Evolutionary conservation across 2,113 vertebrate genomes (phyloP).

Genomic region (Dromiciops gliroides): DNA sequence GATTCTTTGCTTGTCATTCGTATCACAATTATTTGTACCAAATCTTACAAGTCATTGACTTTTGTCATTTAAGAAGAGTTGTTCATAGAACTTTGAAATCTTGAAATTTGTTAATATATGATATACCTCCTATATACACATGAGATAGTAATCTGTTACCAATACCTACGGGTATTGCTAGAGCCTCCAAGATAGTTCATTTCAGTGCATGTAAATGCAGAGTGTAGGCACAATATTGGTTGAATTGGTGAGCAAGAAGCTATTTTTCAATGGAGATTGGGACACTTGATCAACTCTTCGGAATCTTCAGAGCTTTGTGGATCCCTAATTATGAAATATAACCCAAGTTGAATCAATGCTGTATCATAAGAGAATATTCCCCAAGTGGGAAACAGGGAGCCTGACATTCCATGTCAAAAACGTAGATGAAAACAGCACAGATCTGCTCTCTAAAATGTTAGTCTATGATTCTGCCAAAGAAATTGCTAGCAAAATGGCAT

Average conservation of each 20-base stretch:
- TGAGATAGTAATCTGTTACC: conserved; percentile 98
- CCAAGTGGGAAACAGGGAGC: conserved; percentile 95
- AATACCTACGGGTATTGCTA: conserved; percentile 95
- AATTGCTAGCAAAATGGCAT: conserved; percentile 93
- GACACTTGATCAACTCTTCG: conserved; percentile 98
- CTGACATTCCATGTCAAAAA: conserved; percentile 92
- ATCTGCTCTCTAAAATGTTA: conserved; percentile 95
- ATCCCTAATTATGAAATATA: conserved; percentile 97
- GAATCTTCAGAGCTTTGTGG: conserved; percentile 97
- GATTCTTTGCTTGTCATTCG: conserved; percentile 55
- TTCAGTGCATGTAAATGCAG: conserved; percentile 92
- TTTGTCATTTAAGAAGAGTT: neutral
- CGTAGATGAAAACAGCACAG: conserved; percentile 93
- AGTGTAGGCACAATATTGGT: conserved; percentile 99
- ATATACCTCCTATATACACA: neutral
- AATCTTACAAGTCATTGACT: neutral
- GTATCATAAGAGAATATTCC: conserved; percentile 97
- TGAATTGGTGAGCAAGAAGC: conserved; percentile 96
- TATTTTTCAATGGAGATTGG: conserved; percentile 97
- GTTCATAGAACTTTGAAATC: neutral
- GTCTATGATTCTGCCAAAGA: conserved; percentile 95
- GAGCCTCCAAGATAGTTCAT: conserved; percentile 95
- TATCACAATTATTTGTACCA: neutral
- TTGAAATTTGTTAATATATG: neutral
- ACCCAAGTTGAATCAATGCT: conserved; percentile 96